Conservation (phyloP, 2,113 vertebrate genomes). For the Silurus asotus region DNA sequence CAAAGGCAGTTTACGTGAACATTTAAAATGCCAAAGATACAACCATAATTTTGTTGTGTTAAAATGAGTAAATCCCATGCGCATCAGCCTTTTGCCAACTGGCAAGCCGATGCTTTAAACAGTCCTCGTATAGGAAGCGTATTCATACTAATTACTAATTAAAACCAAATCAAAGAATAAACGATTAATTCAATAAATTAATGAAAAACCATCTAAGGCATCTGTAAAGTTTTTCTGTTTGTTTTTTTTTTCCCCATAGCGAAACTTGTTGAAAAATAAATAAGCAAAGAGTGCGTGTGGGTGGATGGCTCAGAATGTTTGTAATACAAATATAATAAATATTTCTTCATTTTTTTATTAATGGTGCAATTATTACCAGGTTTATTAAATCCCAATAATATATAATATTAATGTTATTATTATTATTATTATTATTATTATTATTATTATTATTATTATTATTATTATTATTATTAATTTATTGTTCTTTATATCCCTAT, state of each 20-base stretch:
- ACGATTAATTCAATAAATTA: not conserved
- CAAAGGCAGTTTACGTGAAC: not conserved
- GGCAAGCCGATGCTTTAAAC: not conserved
- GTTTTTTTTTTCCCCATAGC: not conserved
- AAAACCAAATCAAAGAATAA: constrained; percentile 31
- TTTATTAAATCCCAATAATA: not conserved
- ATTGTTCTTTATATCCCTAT: not conserved
- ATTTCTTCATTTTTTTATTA: not conserved
- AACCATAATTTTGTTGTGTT: constrained; percentile 5
- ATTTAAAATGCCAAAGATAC: not conserved
- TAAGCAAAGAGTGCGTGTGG: constrained; percentile 30
- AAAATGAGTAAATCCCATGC: constrained; percentile 13
- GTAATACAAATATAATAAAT: no score
- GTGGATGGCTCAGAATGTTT: constrained; percentile 33
- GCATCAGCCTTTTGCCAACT: constrained; percentile 8
- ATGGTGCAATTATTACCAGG: not conserved
- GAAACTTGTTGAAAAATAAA: constrained; percentile 43
- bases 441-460: not conserved
- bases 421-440: not conserved
- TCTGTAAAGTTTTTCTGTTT: not conserved
- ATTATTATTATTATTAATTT: not conserved
- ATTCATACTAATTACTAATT: constrained; percentile 23
- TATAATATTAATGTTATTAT: not conserved
- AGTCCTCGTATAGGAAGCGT: not conserved
- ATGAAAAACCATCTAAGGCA: not conserved